Evolutionary conservation across 2,113 vertebrate species (phyloP).

Genomic region (Ardeotis arabs): DNA sequence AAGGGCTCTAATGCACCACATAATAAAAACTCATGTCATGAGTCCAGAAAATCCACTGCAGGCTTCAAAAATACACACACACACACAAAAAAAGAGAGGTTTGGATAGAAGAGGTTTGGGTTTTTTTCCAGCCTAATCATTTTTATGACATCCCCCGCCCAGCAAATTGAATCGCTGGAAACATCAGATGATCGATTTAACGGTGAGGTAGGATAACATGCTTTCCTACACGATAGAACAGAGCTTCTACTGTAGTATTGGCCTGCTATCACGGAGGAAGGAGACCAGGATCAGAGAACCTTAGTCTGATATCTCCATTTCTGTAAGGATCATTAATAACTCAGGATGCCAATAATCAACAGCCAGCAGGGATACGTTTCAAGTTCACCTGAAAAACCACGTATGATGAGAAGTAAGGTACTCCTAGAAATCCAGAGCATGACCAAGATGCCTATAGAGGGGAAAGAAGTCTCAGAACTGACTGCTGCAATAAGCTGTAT

Average conservation of each 20-base stretch:
- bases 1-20: neutral
- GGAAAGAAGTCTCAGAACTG: neutral
- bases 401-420: neutral
- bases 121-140: neutral
- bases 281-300: neutral
- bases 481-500: neutral
- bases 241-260: neutral
- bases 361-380: neutral
- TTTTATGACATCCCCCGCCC: neutral
- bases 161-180: neutral
- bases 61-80: neutral
- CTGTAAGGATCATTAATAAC: neutral
- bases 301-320: neutral
- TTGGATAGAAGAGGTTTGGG: neutral
- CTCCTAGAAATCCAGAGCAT: neutral
- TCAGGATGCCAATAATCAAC: neutral
- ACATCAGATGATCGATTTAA: neutral
- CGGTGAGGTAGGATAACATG: neutral
- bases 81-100: neutral
- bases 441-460: neutral
- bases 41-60: constrained; percentile 23
- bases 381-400: neutral
- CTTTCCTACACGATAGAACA: neutral
- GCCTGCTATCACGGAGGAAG: neutral
- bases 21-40: constrained; percentile 12